Conservation (phyloP, 2,797 vertebrate species). For the Typhlichthys eigenmanni region DNA sequence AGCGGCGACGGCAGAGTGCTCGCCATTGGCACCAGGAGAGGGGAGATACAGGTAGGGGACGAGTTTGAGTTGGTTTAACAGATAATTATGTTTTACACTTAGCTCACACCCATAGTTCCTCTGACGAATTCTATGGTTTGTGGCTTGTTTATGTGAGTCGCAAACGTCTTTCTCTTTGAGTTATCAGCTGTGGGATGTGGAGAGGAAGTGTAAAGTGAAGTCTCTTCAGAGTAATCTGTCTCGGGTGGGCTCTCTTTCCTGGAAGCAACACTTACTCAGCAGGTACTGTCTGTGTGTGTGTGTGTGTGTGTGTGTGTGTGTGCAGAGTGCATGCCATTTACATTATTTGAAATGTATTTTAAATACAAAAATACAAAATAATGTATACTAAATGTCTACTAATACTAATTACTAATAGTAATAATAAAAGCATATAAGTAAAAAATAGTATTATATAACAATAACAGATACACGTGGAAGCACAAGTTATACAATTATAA, state of each 20-base stretch:
- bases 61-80: not conserved
- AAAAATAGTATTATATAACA: not conserved
- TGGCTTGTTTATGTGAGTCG: slow-evolving; percentile 5
- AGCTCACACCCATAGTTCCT: too few species aligned
- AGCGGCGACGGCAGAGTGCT: slow-evolving; percentile 71
- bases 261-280: slow-evolving; percentile 81
- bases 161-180: slow-evolving; percentile 26
- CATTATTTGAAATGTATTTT: not conserved
- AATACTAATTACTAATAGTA: too few species aligned
- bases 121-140: slow-evolving; percentile 17
- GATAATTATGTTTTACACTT: too few species aligned
- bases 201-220: slow-evolving; percentile 67
- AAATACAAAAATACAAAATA: too few species aligned
- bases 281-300: slow-evolving; percentile 53
- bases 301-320: not conserved
- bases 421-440: not conserved
- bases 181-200: slow-evolving; percentile 80
- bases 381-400: too few species aligned
- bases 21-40: slow-evolving; percentile 76
- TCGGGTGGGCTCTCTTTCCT: slow-evolving; percentile 77
- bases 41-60: slow-evolving; percentile 74
- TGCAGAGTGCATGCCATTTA: not conserved
- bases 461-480: not conserved
- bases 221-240: slow-evolving; percentile 72
- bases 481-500: not conserved